Evolutionary conservation across 2,797 vertebrate genomes (phyloP), one percentile per base, ranked within the genome.

Genomic region (Synaphobranchus kaupii): DNA sequence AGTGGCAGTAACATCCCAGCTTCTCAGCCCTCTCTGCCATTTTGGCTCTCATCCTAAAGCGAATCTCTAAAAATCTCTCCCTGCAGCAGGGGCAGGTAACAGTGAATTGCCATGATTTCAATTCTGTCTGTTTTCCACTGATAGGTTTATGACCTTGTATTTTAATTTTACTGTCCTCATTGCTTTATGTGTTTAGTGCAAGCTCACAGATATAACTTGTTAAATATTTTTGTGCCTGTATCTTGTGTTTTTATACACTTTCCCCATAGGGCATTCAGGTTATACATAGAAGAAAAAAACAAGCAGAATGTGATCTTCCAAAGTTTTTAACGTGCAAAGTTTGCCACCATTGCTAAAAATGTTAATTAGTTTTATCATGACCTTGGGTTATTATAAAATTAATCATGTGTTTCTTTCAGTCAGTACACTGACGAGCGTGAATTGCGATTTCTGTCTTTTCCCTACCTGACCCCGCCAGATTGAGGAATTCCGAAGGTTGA

Each of bases 401-500:
- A 22, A 17, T 3, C 13, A 60, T 60, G 58, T 60, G 58, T 20
- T 2, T 6, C 71, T 76, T 31, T 3, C 13, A 76, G 71, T 76
- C 31, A 76, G 71, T 15, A 13, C 34, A 76, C 13, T 39, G 31
- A 15, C 4, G 13, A 13, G 10, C 12, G 20, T 34, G 34, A 76
- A 76, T 39, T 7, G 39, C 5, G 63, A 68, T 68, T 28, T 68
- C 63, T 76, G 10, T 76, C 31, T 76, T 13, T 73, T 68, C 47
- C 81, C 13, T 56, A 39, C 47, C 50, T 52, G 2, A 86, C 3
- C 86, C 4, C 82, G 89, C 90, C 93, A 99, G 98, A 99, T 99
- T 25, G 98, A 99, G 93, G 98, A 99, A 92, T 99, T 99, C 91
- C 97, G 98, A 90, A 96, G 98, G 88, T 95, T 99, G 92, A 94